Evolutionary conservation across 2,797 vertebrate genomes (phyloP).

Genomic region (Pogonophryne albipinna): DNA sequence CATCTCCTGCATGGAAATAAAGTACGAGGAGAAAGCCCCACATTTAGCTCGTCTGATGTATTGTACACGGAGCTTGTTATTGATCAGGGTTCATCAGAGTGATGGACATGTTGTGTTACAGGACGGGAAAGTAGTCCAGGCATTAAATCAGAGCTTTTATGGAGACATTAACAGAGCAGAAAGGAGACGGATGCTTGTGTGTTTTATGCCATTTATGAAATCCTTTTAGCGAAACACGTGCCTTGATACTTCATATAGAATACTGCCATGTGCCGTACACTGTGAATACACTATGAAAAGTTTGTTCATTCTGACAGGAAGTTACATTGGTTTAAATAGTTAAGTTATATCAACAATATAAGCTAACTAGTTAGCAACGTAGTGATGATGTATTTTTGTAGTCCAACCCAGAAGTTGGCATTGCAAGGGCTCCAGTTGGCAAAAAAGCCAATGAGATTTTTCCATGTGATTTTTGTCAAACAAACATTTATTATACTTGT

Average conservation of each 20-base stretch:
- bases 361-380: too few relatives aligned
- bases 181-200: conserved; percentile 28
- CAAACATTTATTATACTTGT: too few relatives aligned
- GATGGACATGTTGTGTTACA: conserved; percentile 63
- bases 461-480: too few relatives aligned
- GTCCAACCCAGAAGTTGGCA: too few relatives aligned
- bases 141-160: conserved; percentile 72
- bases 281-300: neutral
- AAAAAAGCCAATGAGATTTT: too few relatives aligned
- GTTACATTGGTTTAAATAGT: too few relatives aligned
- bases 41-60: conserved; percentile 41
- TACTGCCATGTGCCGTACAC: too few relatives aligned
- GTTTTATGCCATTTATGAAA: conserved; percentile 19
- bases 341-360: too few relatives aligned
- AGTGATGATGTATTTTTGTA: too few relatives aligned
- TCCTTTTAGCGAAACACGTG: conserved; percentile 26
- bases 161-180: conserved; percentile 53
- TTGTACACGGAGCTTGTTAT: conserved; percentile 41
- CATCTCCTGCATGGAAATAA: conserved; percentile 60
- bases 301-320: neutral
- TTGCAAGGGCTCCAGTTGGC: too few relatives aligned
- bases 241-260: too few relatives aligned
- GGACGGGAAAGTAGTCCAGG: conserved; percentile 40
- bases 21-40: conserved; percentile 62
- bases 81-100: conserved; percentile 72